These are phyloP conservation scores for Oryzaephilus surinamensis DNA, from an alignment of 1,140 invertebrate species.

Conservation along the genomic window DNA sequence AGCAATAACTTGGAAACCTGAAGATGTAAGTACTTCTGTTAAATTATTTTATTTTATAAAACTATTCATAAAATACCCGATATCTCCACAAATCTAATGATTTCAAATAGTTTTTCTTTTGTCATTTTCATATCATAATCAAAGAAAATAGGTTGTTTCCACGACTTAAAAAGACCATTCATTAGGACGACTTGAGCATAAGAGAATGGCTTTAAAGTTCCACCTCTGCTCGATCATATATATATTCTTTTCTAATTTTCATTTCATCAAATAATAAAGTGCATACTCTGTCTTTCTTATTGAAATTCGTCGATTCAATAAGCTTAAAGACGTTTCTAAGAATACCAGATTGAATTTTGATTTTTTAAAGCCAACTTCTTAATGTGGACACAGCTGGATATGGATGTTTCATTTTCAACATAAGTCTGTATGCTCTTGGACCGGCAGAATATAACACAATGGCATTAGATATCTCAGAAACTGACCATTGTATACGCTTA, in stretches of 20 bases:
- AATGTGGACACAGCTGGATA: slow-evolving; percentile 5
- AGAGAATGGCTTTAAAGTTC: neutral
- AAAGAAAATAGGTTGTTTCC: slow-evolving; percentile 32
- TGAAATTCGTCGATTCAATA: slow-evolving; percentile 2
- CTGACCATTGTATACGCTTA: slow-evolving; percentile 9
- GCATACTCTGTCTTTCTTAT: neutral
- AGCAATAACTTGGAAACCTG: slow-evolving; percentile 6
- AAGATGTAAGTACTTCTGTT: neutral
- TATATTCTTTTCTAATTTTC: neutral
- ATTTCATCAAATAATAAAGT: slow-evolving; percentile 2
- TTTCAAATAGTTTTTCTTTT: slow-evolving; percentile 4
- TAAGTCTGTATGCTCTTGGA: slow-evolving; percentile 8
- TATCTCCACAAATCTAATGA: slow-evolving; percentile 6
- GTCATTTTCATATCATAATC: slow-evolving; percentile 26
- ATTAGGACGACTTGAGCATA: slow-evolving; percentile 12
- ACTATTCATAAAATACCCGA: too few species aligned
- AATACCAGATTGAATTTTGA: slow-evolving; percentile 4
- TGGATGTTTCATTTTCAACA: slow-evolving; percentile 8
- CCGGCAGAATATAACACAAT: slow-evolving; percentile 5
- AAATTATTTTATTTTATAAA: too few species aligned
- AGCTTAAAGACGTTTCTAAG: slow-evolving; percentile 5
- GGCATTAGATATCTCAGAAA: slow-evolving; percentile 6
- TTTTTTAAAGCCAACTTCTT: slow-evolving; percentile 1
- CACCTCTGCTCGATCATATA: slow-evolving; percentile 7
- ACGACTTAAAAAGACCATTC: slow-evolving; percentile 19